Evolutionary conservation across 1,140 invertebrate species (phyloP).

Genomic region (Yoshiicerus persimilis): DNA sequence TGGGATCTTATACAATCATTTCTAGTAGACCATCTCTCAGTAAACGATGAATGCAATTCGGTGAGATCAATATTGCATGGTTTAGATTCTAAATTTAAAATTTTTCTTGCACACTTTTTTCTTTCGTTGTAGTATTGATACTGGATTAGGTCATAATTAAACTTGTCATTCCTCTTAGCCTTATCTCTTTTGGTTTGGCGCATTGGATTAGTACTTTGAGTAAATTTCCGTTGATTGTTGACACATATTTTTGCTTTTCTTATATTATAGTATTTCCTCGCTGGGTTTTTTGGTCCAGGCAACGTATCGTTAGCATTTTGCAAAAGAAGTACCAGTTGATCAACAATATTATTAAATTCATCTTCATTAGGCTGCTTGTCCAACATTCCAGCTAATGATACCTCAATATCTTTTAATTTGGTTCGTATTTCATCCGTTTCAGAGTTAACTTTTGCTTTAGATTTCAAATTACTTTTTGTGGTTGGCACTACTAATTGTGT

Average conservation of each 20-base stretch:
- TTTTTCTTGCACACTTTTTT: neutral
- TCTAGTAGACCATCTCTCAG: neutral
- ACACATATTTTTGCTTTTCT: neutral
- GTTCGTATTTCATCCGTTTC: neutral
- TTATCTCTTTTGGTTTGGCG: neutral
- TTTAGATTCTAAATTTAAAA: neutral
- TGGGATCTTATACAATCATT: neutral
- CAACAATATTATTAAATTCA: neutral
- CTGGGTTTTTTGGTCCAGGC: neutral
- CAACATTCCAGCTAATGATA: neutral
- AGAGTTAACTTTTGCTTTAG: no score
- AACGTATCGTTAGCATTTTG: neutral
- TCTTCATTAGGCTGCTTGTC: neutral
- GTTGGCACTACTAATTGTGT: no score
- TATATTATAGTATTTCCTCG: neutral
- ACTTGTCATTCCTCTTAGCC: neutral
- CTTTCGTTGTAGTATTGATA: neutral
- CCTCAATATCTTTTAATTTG: neutral
- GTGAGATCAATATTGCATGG: neutral
- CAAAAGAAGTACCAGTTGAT: neutral
- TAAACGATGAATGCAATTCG: neutral
- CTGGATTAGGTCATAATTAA: neutral
- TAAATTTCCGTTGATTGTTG: neutral
- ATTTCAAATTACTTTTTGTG: no score
- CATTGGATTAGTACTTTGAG: neutral